Evolutionary conservation across 2,797 vertebrate species (phyloP).

Genomic region (Falco columbarius): DNA sequence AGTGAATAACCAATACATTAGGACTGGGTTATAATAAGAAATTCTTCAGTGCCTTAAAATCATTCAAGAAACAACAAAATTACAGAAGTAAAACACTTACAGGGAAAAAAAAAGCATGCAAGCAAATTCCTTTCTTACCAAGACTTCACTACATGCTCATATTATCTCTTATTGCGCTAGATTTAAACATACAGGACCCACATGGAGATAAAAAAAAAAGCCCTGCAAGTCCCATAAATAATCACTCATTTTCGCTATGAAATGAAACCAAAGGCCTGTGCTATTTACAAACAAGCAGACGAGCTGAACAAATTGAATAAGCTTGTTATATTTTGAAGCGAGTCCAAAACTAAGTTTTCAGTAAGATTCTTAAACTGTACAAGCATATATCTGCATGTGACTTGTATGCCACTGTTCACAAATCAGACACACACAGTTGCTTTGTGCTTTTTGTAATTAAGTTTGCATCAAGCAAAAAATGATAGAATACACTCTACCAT

Average conservation of each 20-base stretch:
- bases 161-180: background rate
- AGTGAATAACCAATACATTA: background rate
- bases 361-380: background rate
- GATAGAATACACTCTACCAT: background rate
- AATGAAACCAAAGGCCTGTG: background rate
- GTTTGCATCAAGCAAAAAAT: background rate
- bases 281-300: background rate
- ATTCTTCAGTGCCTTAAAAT: background rate
- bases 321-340: background rate
- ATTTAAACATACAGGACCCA: background rate
- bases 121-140: background rate
- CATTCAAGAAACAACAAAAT: background rate
- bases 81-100: background rate
- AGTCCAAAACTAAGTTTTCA: background rate
- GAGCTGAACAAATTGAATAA: background rate
- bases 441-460: background rate
- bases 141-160: background rate
- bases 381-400: background rate
- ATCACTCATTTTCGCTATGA: background rate
- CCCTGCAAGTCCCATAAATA: background rate
- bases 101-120: background rate
- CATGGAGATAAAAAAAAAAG: background rate
- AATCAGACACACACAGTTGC: background rate
- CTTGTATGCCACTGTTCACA: background rate
- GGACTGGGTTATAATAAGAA: background rate